These are phyloP conservation scores for Volucella inflata DNA, from an alignment of 2,888 invertebrate genomes.

Conservation along the genomic window DNA sequence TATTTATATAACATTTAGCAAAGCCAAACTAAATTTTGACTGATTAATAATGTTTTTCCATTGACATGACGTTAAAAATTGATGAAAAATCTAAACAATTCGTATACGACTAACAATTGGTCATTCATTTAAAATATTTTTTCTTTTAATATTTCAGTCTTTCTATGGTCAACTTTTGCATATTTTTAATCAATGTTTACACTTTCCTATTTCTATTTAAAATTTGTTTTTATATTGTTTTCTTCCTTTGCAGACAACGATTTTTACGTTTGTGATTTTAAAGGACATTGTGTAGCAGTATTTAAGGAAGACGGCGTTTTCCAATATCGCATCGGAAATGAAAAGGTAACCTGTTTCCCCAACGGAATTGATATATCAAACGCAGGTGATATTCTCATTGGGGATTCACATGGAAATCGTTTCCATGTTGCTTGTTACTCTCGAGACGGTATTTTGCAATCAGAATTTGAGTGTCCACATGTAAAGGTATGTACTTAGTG, in stretches of 20 bases:
- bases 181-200: too few species aligned
- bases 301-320: slow-evolving; percentile 96
- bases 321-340: slow-evolving; percentile 96
- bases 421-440: slow-evolving; percentile 98
- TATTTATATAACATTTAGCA: too few species aligned
- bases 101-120: too few species aligned
- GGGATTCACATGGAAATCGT: slow-evolving; percentile 98
- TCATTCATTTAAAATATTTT: too few species aligned
- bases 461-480: slow-evolving; percentile 98
- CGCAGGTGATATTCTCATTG: slow-evolving; percentile 97
- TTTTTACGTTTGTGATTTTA: slow-evolving; percentile 98
- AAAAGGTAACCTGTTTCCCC: slow-evolving; percentile 97
- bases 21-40: too few species aligned
- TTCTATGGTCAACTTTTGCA: too few species aligned
- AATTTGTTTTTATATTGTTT: slow-evolving; percentile 44
- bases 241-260: slow-evolving; percentile 88
- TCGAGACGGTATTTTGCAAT: slow-evolving; percentile 92
- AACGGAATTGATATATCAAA: slow-evolving; percentile 99
- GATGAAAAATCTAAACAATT: too few species aligned
- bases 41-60: too few species aligned
- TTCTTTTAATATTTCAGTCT: too few species aligned
- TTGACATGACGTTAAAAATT: too few species aligned
- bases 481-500: slow-evolving; percentile 90
- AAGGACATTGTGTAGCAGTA: slow-evolving; percentile 98
- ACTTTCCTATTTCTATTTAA: background rate